Evolutionary conservation across 2,113 vertebrate genomes (phyloP), one percentile per base, ranked within the genome.

Genomic region (Phrynosoma blainvillii): DNA sequence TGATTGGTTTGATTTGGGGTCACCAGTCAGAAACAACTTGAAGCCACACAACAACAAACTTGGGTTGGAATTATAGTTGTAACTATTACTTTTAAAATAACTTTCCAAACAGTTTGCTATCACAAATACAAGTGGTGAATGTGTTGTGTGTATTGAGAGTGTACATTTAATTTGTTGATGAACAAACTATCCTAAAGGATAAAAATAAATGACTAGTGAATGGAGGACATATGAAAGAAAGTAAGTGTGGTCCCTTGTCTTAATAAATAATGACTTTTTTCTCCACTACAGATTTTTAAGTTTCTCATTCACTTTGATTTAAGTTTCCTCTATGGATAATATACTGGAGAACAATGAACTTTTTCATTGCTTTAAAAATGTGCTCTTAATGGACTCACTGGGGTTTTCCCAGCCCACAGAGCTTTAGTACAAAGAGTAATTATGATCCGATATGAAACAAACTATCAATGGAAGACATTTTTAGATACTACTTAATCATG

Each of bases 291-390:
- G 88, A 95, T 91, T 87, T 93, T 1, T 1, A 92, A 93, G 95
- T 95, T 94, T 93, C 88, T 93, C 91, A 84, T 93, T 93, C 91
- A 90, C 89, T 95, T 95, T 95, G 94, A 96, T 79, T 94, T 95
- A 95, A 95, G 89, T 95, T 93, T 91, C 74, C 79, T 87, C 92
- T 94, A 96, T 95, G 95, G 94, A 96, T 95, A 95, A 93, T 91
- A 92, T 93, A 79, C 73, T 82, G 77, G 14, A 91, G 94, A 95
- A 95, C 93, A 96, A 96, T 93, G 94, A 91, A 95, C 93, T 93
- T 95, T 93, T 94, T 93, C 93, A 92, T 90, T 85, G 79, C 84
- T 91, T 95, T 73, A 89, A 91, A 95, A 95, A 94, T 92, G 92
- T 76, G 80, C 81, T 77, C 81, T 84, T 88, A 94, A 91, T 95